Evolutionary conservation across 2,113 vertebrate genomes (phyloP), one percentile per base, ranked within the genome.

Genomic region (Paralichthys olivaceus): DNA sequence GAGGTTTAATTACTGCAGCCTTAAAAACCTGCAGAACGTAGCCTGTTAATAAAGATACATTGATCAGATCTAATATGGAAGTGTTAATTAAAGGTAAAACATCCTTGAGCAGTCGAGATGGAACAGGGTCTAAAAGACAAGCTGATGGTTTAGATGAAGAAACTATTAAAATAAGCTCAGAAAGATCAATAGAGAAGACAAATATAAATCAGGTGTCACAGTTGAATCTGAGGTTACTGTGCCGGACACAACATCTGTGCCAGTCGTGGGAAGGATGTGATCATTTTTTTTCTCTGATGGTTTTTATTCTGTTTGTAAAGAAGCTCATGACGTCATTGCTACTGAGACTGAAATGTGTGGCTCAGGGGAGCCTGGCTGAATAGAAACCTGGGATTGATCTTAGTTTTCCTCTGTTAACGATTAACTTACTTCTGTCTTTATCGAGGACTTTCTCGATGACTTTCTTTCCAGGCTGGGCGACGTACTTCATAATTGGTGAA

Each of bases 51-150:
- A n/a, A 25, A 62, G 13, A 43, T 17, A 0, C 40, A 62, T 7
- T 23, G 34, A 62, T 62, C 60, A 25, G n/a, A 11, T 43, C 60
- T 43, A 43, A 62, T 43, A 25, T 23, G 60, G 60, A 43, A 43
- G 34, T 25, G 60, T 25, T 62, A 23, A 62, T 62, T 25, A 23
- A 43, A 43, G 60, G 29, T 22, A 22, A 37, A 61, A 61, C n/a
- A 25, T 23, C 37, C 26, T 58, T 29, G 56, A 58, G 7, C 14
- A 19, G 5, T 28, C 20, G 11, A 12, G 59, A 11, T 62, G 11
- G 37, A 62, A 56, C 2, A 8, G 22, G 4, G 7, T 40, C 20
- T 20, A 13, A 62, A 37, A 61, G 29, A 61, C 32, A 37, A 32
- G 13, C 25, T 32, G 13, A 20, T n/a, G 26, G 17, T 59, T 32